Conservation (phyloP, 2,113 vertebrate species). For the Grammomys dolichurus region DNA sequence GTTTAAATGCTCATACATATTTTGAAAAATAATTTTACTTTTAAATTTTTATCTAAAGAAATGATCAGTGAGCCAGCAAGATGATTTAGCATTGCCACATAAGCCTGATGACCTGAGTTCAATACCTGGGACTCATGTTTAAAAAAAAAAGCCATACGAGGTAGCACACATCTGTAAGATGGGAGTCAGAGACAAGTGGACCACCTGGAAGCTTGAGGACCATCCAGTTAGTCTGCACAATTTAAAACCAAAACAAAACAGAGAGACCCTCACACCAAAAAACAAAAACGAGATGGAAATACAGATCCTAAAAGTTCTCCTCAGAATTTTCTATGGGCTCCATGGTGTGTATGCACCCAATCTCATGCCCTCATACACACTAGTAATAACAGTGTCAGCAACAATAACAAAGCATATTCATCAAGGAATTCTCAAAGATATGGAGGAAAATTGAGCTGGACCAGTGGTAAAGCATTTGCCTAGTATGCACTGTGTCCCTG, state of each 20-base stretch:
- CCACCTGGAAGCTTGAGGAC: too few species aligned
- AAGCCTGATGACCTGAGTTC: neutral
- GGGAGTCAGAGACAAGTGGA: neutral
- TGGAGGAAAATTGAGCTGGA: neutral
- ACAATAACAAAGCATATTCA: neutral
- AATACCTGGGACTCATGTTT: too few species aligned
- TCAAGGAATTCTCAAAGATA: neutral
- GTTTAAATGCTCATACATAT: slow-evolving; percentile 24
- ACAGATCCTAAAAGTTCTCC: neutral
- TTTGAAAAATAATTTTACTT: slow-evolving; percentile 37
- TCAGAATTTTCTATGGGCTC: too few species aligned
- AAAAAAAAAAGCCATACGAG: neutral
- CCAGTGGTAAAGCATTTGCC: neutral
- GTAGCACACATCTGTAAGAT: neutral
- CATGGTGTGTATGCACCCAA: neutral
- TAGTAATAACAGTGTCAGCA: neutral
- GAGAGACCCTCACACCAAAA: neutral
- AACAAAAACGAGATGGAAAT: neutral
- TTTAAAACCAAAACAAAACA: neutral
- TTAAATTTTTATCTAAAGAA: slow-evolving; percentile 34
- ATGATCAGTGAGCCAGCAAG: neutral
- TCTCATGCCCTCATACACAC: neutral
- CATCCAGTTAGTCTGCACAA: neutral
- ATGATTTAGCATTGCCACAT: neutral
- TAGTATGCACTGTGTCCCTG: neutral